Evolutionary conservation across 2,113 vertebrate species (phyloP), one percentile per base, ranked within the genome.

Genomic region (Ictalurus furcatus): DNA sequence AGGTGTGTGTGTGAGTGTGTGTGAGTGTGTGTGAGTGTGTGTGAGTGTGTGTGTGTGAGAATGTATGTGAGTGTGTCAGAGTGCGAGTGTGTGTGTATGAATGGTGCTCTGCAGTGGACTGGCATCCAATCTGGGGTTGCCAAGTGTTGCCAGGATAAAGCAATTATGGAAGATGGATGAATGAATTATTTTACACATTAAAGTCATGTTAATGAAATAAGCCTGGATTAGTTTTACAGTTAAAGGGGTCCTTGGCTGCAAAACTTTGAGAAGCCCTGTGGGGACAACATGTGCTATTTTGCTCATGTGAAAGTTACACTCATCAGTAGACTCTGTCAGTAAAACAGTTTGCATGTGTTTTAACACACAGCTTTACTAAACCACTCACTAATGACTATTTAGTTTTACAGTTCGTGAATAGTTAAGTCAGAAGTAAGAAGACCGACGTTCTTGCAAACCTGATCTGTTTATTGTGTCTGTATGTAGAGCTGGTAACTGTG

Each of bases 381-480:
- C 7, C 30, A 12, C 54, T 82, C 14, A 11, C 52, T 80, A 54
- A 80, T 30, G 6, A 6, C 28, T 34, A 5, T 82, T 21, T 34
- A 23, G 13, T 25, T 65, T 34, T 71, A 82, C 44, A 88, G 40
- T 69, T 37, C 30, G 56, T 78, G 56, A 63, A 73, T 58, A 58
- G 34, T n/a, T 17, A 44, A 48, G 25, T 4, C 25, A 2, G 69
- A 52, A 52, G 48, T 52, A 52, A 65, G 37, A n/a, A 52, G n/a
- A 76, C 7, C n/a, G 54, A 58, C 13, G 19, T 78, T 59, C 52
- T 30, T 78, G 58, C 69, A 37, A 76, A 84, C 87, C 74, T 54
- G 69, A 73, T 76, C 23, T 52, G 86, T 91, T 86, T 90, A 85
- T 88, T 89, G 56, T 14, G 71, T 67, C 81, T 59, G 83, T 44